These are phyloP conservation scores for Cochlearius cochlearius DNA, from an alignment of 2,113 vertebrate genomes.

Conservation along the genomic window DNA sequence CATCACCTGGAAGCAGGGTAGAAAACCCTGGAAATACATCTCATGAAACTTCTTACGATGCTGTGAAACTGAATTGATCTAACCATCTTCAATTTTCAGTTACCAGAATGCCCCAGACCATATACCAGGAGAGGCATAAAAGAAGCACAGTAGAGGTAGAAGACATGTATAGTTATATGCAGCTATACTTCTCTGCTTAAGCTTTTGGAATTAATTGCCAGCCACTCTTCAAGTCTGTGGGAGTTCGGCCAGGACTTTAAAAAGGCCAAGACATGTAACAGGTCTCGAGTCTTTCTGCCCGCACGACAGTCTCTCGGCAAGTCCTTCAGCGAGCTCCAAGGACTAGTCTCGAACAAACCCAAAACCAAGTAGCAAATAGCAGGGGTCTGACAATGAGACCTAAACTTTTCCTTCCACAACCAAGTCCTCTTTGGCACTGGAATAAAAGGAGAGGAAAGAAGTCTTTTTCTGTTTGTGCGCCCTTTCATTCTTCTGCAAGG, in stretches of 20 bases:
- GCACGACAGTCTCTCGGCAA: not conserved
- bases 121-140: not conserved
- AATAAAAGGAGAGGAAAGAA: constrained; percentile 31
- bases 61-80: not conserved
- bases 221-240: not conserved
- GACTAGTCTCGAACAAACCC: not conserved
- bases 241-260: not conserved
- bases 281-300: not conserved
- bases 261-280: not conserved
- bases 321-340: not conserved
- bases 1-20: not conserved
- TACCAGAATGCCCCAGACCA: not conserved
- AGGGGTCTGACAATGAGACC: not conserved
- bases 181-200: not conserved
- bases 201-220: not conserved
- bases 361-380: not conserved
- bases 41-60: not conserved
- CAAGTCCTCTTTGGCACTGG: not conserved
- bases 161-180: not conserved
- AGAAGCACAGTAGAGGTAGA: not conserved
- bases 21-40: not conserved
- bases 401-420: not conserved
- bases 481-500: not conserved
- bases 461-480: not conserved
- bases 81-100: not conserved